Evolutionary conservation across 2,797 vertebrate species (phyloP).

Genomic region (Danio choprae): DNA sequence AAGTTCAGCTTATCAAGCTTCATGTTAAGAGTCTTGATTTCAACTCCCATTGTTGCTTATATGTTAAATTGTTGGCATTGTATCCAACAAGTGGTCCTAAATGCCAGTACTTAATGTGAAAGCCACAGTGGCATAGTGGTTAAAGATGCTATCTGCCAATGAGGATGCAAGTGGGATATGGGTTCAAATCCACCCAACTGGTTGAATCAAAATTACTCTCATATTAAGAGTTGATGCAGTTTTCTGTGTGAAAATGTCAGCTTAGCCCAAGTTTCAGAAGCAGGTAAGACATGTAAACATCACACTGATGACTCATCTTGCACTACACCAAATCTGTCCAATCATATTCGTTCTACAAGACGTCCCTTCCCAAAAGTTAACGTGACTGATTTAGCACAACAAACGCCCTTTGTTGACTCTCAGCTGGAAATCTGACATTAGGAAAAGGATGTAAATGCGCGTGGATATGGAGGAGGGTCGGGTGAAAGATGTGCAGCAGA

Average conservation of each 20-base stretch:
- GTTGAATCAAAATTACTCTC: too few relatives aligned
- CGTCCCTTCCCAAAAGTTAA: not conserved
- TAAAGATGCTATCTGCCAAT: too few relatives aligned
- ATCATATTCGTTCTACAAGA: not conserved
- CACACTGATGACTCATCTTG: constrained; percentile 79
- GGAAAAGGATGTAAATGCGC: constrained; percentile 79
- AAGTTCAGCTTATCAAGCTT: not conserved
- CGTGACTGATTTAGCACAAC: not conserved
- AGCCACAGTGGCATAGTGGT: not conserved
- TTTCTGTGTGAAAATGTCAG: constrained; percentile 66
- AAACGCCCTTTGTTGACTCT: constrained; percentile 83
- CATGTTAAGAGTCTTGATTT: not conserved
- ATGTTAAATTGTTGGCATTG: not conserved
- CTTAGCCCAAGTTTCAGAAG: constrained; percentile 92
- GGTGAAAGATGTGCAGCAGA: constrained; percentile 87
- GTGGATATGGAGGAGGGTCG: constrained; percentile 85
- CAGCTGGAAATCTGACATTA: not conserved
- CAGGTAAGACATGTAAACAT: constrained; percentile 93
- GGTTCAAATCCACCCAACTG: too few relatives aligned
- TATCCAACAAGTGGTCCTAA: not conserved
- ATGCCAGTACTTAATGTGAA: not conserved
- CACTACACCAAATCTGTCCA: constrained; percentile 74
- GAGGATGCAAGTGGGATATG: too few relatives aligned
- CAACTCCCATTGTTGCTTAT: not conserved
- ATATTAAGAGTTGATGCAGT: not conserved